phyloP scores from a whole-genome alignment of 2,113 vertebrate genomes.

The Oryzias woworae region DNA sequence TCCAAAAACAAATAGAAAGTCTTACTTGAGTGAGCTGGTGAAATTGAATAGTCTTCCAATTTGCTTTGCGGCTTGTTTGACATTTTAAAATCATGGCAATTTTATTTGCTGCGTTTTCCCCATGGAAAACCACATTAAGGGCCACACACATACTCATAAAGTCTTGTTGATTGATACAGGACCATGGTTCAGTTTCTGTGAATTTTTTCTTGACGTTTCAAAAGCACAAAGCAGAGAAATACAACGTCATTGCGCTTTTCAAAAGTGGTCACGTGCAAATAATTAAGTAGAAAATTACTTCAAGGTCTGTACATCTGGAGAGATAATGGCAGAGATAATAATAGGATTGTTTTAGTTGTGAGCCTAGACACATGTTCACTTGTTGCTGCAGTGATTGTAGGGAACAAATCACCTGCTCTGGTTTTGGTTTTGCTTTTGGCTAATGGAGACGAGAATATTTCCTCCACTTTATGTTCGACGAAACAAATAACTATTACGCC shows the following conservation, averaged over 20 bases:
- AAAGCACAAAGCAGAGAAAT: constrained; percentile 21
- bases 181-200: constrained; percentile 34
- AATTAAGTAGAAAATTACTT: constrained; percentile 62
- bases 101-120: constrained; percentile 29
- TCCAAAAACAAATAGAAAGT: constrained; percentile 57
- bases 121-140: background rate
- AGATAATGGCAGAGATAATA: constrained; percentile 29
- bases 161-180: background rate
- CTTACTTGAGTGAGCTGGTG: constrained; percentile 64
- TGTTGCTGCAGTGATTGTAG: constrained; percentile 22
- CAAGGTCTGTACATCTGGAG: constrained; percentile 60
- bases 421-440: background rate
- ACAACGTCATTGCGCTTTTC: constrained; percentile 34
- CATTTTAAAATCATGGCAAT: constrained; percentile 60
- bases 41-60: constrained; percentile 63
- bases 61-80: constrained; percentile 62
- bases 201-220: constrained; percentile 26
- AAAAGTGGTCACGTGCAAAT: constrained; percentile 38
- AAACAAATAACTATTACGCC: too few relatives aligned
- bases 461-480: too few relatives aligned
- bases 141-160: background rate
- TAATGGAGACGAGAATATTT: background rate
- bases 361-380: constrained; percentile 26
- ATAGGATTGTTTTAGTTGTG: constrained; percentile 47
- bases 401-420: background rate